Percentiles rank a stretch among this genome's conserved stretches.
Evolutionary conservation across 1,140 invertebrate species (phyloP).

Genomic region (Camponotus vicinus): DNA sequence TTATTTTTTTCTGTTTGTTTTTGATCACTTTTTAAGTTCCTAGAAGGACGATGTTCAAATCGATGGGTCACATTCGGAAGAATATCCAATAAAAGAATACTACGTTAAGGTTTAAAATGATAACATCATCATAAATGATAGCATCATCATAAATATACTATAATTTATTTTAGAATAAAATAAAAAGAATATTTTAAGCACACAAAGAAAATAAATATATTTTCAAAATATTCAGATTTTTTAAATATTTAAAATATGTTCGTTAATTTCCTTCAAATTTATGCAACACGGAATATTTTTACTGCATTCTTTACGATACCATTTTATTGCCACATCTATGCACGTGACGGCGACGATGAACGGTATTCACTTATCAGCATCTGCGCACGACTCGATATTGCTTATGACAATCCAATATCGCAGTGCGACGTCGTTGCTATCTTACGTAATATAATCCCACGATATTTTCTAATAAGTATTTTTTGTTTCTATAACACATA

Average conservation of each 20-base stretch:
- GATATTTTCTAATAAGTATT: background rate
- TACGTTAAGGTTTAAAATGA: background rate
- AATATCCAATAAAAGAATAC: too few relatives aligned
- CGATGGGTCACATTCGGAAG: too few relatives aligned
- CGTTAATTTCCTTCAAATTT: background rate
- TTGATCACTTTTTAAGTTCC: too few relatives aligned
- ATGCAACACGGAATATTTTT: background rate
- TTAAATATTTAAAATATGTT: background rate
- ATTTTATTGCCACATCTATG: slow-evolving; percentile 29
- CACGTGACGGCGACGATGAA: slow-evolving; percentile 18
- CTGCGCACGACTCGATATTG: slow-evolving; percentile 42
- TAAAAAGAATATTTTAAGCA: background rate
- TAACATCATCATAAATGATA: background rate
- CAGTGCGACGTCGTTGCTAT: background rate
- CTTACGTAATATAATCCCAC: slow-evolving; percentile 10
- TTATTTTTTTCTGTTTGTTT: too few relatives aligned
- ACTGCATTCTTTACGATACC: background rate
- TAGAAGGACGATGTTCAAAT: too few relatives aligned
- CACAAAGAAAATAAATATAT: slow-evolving; percentile 12
- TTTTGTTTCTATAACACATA: background rate
- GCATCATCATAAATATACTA: too few relatives aligned
- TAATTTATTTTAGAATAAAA: background rate
- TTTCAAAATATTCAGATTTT: slow-evolving; percentile 18
- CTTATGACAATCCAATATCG: slow-evolving; percentile 41
- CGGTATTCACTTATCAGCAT: slow-evolving; percentile 61